These are phyloP conservation scores for Gephyroberyx darwinii DNA, from an alignment of 2,797 vertebrate genomes.

Conservation along the genomic window DNA sequence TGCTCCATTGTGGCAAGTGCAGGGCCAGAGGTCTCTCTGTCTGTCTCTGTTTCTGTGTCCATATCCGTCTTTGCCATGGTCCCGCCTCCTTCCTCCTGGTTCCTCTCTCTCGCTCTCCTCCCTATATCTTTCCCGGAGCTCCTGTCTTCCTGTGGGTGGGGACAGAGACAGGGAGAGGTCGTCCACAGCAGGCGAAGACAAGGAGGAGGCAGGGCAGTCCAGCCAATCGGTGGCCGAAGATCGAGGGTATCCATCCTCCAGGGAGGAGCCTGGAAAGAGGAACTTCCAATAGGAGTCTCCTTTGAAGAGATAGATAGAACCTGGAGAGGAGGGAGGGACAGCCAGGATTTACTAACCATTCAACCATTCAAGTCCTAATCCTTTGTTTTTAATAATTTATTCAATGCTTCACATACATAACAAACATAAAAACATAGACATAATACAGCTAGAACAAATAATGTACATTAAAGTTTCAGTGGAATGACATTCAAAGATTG, in stretches of 20 bases:
- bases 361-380: too few relatives aligned
- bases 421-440: too few relatives aligned
- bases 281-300: slow-evolving; percentile 82
- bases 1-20: slow-evolving; percentile 68
- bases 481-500: too few relatives aligned
- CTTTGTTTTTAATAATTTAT: too few relatives aligned
- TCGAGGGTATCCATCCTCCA: slow-evolving; percentile 75
- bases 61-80: slow-evolving; percentile 10
- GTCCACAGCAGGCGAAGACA: slow-evolving; percentile 22
- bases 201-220: slow-evolving; percentile 70
- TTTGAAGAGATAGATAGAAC: slow-evolving; percentile 77
- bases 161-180: slow-evolving; percentile 63
- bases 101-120: slow-evolving; percentile 37
- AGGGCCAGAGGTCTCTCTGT: slow-evolving; percentile 54
- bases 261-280: slow-evolving; percentile 65
- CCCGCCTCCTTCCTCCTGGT: slow-evolving; percentile 1
- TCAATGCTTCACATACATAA: too few relatives aligned
- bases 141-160: slow-evolving; percentile 59
- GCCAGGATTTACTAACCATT: too few relatives aligned
- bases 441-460: too few relatives aligned
- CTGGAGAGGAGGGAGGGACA: slow-evolving; percentile 48
- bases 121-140: slow-evolving; percentile 57
- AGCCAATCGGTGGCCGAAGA: slow-evolving; percentile 79
- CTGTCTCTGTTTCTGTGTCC: slow-evolving; percentile 34
- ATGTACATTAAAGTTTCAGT: too few relatives aligned